Evolutionary conservation across 2,797 vertebrate species (phyloP).

Genomic region (Coendou prehensilis): DNA sequence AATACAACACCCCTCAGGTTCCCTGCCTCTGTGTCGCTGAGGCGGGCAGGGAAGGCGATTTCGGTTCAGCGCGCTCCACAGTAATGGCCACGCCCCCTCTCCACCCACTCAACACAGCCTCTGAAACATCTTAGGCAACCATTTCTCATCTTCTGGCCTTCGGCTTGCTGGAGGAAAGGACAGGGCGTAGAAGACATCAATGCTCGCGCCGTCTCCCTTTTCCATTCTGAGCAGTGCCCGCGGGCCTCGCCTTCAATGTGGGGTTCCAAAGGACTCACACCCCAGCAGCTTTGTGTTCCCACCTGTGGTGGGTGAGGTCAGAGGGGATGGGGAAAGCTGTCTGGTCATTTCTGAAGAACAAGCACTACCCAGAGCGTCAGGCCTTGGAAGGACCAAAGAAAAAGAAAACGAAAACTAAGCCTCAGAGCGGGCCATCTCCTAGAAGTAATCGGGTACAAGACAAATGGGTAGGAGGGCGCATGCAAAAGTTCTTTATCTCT

Average conservation of each 20-base stretch:
- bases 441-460: slow-evolving; percentile 50
- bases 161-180: slow-evolving; percentile 65
- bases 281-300: not conserved
- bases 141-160: slow-evolving; percentile 70
- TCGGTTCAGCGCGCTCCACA: not conserved
- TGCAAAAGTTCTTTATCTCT: slow-evolving; percentile 73
- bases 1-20: slow-evolving; percentile 84
- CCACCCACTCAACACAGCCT: slow-evolving; percentile 54
- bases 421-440: slow-evolving; percentile 50
- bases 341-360: slow-evolving; percentile 54
- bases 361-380: not conserved
- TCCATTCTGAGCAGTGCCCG: not conserved
- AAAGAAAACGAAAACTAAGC: slow-evolving; percentile 50
- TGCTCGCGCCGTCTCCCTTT: not conserved
- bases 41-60: not conserved
- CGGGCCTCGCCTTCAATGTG: not conserved
- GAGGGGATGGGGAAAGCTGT: not conserved
- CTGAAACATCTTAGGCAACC: slow-evolving; percentile 76
- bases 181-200: slow-evolving; percentile 36
- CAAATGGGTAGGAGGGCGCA: slow-evolving; percentile 57
- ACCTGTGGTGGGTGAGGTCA: not conserved
- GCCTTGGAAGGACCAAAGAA: slow-evolving; percentile 33
- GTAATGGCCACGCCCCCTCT: slow-evolving; percentile 41
- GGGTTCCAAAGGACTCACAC: not conserved
- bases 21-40: slow-evolving; percentile 74